These are phyloP conservation scores for Tachycineta bicolor DNA, from an alignment of 2,113 vertebrate species.

Conservation along the genomic window DNA sequence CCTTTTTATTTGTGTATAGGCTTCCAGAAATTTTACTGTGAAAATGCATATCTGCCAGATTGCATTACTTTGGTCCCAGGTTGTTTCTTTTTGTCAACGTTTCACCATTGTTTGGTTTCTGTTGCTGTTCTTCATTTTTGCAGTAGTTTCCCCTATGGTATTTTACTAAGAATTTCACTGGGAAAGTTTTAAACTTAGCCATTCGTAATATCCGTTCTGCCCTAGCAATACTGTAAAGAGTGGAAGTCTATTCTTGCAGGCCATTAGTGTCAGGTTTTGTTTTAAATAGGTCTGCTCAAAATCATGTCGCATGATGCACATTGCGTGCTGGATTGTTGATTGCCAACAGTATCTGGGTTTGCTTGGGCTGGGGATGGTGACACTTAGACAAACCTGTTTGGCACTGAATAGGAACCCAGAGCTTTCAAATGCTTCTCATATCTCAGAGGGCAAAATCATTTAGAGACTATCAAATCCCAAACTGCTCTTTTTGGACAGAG, in stretches of 20 bases:
- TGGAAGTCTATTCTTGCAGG: background rate
- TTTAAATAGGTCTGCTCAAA: background rate
- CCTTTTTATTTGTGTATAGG: background rate
- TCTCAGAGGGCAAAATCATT: background rate
- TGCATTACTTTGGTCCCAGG: background rate
- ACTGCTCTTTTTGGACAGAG: background rate
- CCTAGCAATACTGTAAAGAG: background rate
- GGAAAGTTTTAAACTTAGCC: background rate
- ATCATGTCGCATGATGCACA: background rate
- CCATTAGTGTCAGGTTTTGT: background rate
- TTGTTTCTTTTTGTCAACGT: background rate
- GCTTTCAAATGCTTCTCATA: background rate
- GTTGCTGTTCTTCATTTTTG: background rate
- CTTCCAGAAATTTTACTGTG: background rate
- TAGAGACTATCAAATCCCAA: background rate
- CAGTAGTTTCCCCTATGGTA: background rate
- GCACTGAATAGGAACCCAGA: background rate
- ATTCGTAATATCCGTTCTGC: background rate
- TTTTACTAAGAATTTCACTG: background rate
- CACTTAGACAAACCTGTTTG: no score
- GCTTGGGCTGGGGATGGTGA: background rate
- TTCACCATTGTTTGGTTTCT: background rate
- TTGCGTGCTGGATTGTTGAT: background rate
- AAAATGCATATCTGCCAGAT: background rate
- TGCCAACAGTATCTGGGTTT: background rate